Evolutionary conservation across 2,797 vertebrate species (phyloP).

Genomic region (Microctenopoma steveboyesi): DNA sequence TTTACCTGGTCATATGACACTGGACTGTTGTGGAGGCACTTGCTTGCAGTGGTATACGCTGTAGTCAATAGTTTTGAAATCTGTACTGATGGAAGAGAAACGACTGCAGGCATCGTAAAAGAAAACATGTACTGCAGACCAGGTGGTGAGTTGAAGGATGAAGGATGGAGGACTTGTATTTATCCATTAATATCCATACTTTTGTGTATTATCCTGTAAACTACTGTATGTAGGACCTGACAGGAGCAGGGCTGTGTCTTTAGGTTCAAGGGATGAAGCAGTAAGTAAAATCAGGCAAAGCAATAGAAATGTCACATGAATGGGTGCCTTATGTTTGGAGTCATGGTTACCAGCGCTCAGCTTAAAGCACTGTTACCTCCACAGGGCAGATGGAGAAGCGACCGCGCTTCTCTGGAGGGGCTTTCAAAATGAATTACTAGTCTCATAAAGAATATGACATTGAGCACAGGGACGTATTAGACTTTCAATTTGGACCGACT

Average conservation of each 20-base stretch:
- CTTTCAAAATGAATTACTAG: slow-evolving; percentile 39
- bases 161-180: slow-evolving; percentile 53
- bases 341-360: slow-evolving; percentile 24
- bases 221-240: slow-evolving; percentile 35
- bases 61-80: slow-evolving; percentile 33
- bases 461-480: slow-evolving; percentile 3
- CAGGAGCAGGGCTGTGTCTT: slow-evolving; percentile 32
- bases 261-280: slow-evolving; percentile 25
- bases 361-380: slow-evolving; percentile 47
- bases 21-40: slow-evolving; percentile 74
- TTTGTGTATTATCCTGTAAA: slow-evolving; percentile 56
- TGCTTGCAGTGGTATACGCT: slow-evolving; percentile 53
- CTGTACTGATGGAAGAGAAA: slow-evolving; percentile 38
- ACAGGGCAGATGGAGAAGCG: slow-evolving; percentile 28
- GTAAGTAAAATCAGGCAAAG: slow-evolving; percentile 23
- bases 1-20: slow-evolving; percentile 71
- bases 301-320: slow-evolving; percentile 56
- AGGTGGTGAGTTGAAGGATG: slow-evolving; percentile 55
- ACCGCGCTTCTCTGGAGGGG: slow-evolving; percentile 34
- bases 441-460: slow-evolving; percentile 55
- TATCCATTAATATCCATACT: slow-evolving; percentile 52
- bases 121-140: slow-evolving; percentile 11
- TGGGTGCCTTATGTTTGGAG: slow-evolving; percentile 77
- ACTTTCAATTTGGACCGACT: slow-evolving; percentile 18
- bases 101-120: slow-evolving; percentile 29